These are phyloP conservation scores for Corythoichthys haematopterus DNA, from an alignment of 2,113 vertebrate genomes.

Conservation along the genomic window DNA sequence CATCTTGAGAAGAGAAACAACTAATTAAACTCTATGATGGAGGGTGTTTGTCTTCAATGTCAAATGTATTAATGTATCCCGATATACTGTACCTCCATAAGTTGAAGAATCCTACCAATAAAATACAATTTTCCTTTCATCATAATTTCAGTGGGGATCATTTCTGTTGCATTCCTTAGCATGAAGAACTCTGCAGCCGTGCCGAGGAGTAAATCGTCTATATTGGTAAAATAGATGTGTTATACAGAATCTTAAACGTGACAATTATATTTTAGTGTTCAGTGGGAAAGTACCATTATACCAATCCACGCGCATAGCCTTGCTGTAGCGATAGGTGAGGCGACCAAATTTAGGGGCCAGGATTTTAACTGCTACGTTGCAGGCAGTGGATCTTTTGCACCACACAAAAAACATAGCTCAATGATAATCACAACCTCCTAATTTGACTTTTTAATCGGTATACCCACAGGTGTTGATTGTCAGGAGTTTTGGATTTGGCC, in stretches of 20 bases:
- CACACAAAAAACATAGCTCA: background rate
- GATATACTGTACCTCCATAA: constrained; percentile 72
- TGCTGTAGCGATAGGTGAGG: constrained; percentile 73
- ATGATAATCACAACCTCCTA: background rate
- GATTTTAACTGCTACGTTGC: constrained; percentile 78
- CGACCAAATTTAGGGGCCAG: constrained; percentile 69
- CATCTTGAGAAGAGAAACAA: constrained; percentile 47
- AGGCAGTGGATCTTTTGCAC: constrained; percentile 72
- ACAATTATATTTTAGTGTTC: background rate
- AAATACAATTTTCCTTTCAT: constrained; percentile 64
- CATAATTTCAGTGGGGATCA: constrained; percentile 74
- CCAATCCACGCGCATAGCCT: constrained; percentile 54
- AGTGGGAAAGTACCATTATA: constrained; percentile 73
- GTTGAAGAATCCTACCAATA: constrained; percentile 71
- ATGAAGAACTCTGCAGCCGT: constrained; percentile 64
- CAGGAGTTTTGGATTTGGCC: constrained; percentile 69
- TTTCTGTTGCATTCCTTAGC: constrained; percentile 64
- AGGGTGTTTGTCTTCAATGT: background rate
- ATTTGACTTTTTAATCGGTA: background rate
- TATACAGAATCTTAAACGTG: background rate
- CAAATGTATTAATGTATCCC: background rate
- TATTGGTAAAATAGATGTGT: constrained; percentile 3
- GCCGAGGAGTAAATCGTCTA: constrained; percentile 75
- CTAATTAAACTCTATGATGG: background rate
- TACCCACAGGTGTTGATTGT: constrained; percentile 75